A percentile compares a stretch with the other conserved stretches of the same genome.
phyloP scores from a whole-genome alignment of 2,888 invertebrate genomes.

The Trissolcus brochymenae region DNA sequence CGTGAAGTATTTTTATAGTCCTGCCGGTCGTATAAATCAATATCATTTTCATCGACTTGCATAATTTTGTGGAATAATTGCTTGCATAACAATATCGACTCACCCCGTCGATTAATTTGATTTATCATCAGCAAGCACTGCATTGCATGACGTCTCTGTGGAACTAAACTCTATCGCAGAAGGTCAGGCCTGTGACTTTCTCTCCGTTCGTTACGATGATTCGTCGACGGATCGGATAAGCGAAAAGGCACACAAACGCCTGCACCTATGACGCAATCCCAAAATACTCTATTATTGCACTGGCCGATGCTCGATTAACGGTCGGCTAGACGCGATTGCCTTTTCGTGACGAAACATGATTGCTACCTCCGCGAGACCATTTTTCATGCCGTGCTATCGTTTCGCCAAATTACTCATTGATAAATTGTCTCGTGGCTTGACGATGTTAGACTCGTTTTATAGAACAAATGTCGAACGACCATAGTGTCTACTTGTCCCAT shows the following conservation, averaged over 20 bases:
- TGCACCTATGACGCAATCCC: slow-evolving; percentile 51
- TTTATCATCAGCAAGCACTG: slow-evolving; percentile 47
- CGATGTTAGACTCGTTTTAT: slow-evolving; percentile 47
- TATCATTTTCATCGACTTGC: slow-evolving; percentile 19
- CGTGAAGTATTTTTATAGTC: neutral
- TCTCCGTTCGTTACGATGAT: slow-evolving; percentile 53
- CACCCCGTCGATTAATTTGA: slow-evolving; percentile 48
- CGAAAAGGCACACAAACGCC: slow-evolving; percentile 39
- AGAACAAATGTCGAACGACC: slow-evolving; percentile 31
- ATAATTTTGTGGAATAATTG: slow-evolving; percentile 26
- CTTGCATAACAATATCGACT: slow-evolving; percentile 40
- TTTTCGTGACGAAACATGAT: slow-evolving; percentile 57
- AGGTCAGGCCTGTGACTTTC: slow-evolving; percentile 56
- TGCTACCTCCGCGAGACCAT: slow-evolving; percentile 46
- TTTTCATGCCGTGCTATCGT: slow-evolving; percentile 43
- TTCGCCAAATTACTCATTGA: slow-evolving; percentile 55
- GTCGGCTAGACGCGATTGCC: slow-evolving; percentile 45
- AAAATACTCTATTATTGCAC: slow-evolving; percentile 47
- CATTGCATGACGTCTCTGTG: slow-evolving; percentile 46
- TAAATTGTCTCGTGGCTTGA: slow-evolving; percentile 52
- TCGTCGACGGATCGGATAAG: slow-evolving; percentile 56
- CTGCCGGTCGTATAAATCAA: neutral
- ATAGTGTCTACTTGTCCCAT: slow-evolving; percentile 2
- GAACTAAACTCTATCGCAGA: slow-evolving; percentile 48
- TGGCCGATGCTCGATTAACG: slow-evolving; percentile 47